phyloP scores from a whole-genome alignment of 2,113 vertebrate genomes.

The Chaetodon trifascialis region DNA sequence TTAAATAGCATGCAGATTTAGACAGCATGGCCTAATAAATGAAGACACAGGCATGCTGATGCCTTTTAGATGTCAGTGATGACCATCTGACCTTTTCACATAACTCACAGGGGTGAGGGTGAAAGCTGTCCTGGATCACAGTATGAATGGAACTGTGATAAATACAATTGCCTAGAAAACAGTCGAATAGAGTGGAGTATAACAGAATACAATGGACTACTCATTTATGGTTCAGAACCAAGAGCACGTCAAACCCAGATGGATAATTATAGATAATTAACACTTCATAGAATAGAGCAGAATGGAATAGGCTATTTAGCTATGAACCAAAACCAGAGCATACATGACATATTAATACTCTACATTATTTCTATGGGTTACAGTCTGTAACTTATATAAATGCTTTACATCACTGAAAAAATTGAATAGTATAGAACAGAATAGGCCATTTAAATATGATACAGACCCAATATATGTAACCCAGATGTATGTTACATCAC shows the following conservation, averaged over 20 bases:
- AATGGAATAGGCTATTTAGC: background rate
- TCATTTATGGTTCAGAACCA: background rate
- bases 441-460: background rate
- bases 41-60: background rate
- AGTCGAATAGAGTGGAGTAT: background rate
- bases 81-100: constrained; percentile 2
- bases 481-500: too few relatives aligned
- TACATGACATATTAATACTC: background rate
- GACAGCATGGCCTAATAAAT: background rate
- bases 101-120: background rate
- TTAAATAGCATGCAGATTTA: background rate
- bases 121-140: too few relatives aligned
- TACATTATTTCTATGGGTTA: too few relatives aligned
- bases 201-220: background rate
- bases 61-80: background rate
- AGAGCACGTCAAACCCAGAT: background rate
- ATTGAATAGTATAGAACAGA: background rate
- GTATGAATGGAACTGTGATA: background rate
- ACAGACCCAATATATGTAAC: too few relatives aligned
- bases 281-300: background rate
- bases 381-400: too few relatives aligned
- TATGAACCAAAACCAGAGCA: background rate
- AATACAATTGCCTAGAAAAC: background rate
- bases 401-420: background rate
- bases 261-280: background rate